These are phyloP conservation scores for Microctonus hyperodae DNA, from an alignment of 2,888 invertebrate species.

Conservation along the genomic window DNA sequence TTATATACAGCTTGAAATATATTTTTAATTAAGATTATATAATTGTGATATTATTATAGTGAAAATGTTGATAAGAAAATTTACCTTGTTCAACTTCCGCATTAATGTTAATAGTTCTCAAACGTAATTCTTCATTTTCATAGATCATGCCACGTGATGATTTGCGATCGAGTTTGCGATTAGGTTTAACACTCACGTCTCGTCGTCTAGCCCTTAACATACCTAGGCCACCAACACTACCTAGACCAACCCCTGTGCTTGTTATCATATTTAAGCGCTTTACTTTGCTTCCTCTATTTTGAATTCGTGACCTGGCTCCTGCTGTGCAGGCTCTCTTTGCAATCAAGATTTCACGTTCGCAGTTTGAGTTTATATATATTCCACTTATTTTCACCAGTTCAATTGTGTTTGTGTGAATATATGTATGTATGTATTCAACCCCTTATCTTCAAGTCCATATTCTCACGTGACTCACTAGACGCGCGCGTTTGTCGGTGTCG, in stretches of 20 bases:
- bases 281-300: constrained; percentile 26
- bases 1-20: background rate
- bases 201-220: constrained; percentile 88
- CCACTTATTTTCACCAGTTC: constrained; percentile 5
- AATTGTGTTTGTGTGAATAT: too few species aligned
- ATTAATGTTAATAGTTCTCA: constrained; percentile 90
- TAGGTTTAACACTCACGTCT: constrained; percentile 89
- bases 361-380: too few species aligned
- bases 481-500: background rate
- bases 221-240: constrained; percentile 55
- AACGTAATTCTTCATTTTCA: constrained; percentile 89
- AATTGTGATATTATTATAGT: background rate
- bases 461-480: constrained; percentile 23
- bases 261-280: constrained; percentile 51
- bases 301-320: constrained; percentile 25
- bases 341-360: constrained; percentile 21
- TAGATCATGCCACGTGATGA: constrained; percentile 93
- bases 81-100: constrained; percentile 91
- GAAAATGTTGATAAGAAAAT: constrained; percentile 12
- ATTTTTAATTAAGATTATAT: too few species aligned
- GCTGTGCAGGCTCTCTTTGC: constrained; percentile 6
- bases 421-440: too few species aligned
- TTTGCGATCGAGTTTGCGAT: constrained; percentile 88
- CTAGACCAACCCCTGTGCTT: constrained; percentile 46
- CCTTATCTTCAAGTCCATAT: constrained; percentile 34